Conservation (phyloP, 2,797 vertebrate genomes). For the Zalophus californianus region DNA sequence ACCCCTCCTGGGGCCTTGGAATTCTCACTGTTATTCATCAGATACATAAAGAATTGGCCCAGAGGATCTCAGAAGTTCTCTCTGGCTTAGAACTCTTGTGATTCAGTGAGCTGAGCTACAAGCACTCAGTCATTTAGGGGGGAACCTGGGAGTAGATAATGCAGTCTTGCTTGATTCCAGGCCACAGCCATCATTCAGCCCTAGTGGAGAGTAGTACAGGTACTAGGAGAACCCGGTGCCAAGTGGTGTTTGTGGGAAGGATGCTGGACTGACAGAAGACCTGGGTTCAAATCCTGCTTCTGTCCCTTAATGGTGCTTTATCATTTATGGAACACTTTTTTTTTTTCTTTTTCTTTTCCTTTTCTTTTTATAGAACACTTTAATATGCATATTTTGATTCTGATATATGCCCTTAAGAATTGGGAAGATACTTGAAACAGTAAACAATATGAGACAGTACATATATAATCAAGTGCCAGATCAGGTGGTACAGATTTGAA, state of each 20-base stretch:
- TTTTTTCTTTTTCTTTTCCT: not conserved
- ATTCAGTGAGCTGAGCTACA: not conserved
- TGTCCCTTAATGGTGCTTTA: not conserved
- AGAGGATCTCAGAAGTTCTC: not conserved
- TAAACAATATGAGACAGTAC: not conserved
- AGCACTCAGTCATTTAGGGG: not conserved
- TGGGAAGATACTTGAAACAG: not conserved
- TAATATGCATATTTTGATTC: not conserved
- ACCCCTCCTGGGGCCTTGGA: not conserved
- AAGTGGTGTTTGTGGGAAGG: not conserved
- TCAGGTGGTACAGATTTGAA: not conserved
- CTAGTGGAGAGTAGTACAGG: not conserved
- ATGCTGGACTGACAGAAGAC: not conserved
- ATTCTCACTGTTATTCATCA: not conserved
- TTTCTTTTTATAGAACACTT: not conserved
- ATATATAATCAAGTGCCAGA: not conserved
- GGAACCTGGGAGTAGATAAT: not conserved
- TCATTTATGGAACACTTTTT: not conserved
- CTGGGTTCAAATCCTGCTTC: not conserved
- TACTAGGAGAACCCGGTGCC: not conserved
- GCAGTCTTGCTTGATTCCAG: not conserved
- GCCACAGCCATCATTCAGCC: not conserved
- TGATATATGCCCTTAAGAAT: slow-evolving; percentile 8
- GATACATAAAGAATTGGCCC: not conserved
- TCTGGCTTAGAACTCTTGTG: not conserved